These are phyloP conservation scores for Pteronotus mesoamericanus DNA, from an alignment of 2,797 vertebrate genomes.

Conservation along the genomic window DNA sequence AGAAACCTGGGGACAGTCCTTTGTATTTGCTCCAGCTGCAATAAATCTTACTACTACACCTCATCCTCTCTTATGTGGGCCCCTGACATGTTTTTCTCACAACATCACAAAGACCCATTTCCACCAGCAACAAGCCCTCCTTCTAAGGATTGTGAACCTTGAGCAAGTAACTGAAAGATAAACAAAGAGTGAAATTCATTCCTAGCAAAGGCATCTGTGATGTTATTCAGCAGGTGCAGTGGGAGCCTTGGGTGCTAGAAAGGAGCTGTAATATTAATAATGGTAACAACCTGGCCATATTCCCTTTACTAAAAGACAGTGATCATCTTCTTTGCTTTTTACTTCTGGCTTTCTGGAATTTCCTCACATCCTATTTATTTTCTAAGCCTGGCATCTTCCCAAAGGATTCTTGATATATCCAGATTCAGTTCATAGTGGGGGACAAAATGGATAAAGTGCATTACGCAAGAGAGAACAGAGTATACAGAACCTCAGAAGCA, in stretches of 20 bases:
- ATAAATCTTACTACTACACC: too few relatives aligned
- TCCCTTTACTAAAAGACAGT: neutral
- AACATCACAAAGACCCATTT: too few relatives aligned
- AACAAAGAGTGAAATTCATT: neutral
- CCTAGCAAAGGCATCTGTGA: neutral
- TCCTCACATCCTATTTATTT: neutral
- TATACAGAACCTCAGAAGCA: neutral
- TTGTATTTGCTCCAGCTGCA: too few relatives aligned
- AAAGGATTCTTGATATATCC: neutral
- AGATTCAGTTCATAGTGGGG: neutral
- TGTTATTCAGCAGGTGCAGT: neutral
- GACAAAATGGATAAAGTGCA: neutral
- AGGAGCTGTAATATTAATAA: too few relatives aligned
- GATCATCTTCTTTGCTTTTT: neutral
- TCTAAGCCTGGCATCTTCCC: neutral
- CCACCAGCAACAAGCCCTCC: neutral
- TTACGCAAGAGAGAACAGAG: neutral
- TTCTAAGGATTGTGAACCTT: neutral
- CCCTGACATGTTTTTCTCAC: too few relatives aligned
- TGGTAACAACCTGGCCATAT: too few relatives aligned
- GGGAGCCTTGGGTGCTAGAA: neutral
- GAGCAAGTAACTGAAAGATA: neutral
- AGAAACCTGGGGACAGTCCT: too few relatives aligned
- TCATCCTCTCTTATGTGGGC: too few relatives aligned
- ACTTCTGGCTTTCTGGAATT: neutral